Base-by-base conservation (phyloP, 2,888 invertebrate species). In the Tipula lateralis region DNA sequence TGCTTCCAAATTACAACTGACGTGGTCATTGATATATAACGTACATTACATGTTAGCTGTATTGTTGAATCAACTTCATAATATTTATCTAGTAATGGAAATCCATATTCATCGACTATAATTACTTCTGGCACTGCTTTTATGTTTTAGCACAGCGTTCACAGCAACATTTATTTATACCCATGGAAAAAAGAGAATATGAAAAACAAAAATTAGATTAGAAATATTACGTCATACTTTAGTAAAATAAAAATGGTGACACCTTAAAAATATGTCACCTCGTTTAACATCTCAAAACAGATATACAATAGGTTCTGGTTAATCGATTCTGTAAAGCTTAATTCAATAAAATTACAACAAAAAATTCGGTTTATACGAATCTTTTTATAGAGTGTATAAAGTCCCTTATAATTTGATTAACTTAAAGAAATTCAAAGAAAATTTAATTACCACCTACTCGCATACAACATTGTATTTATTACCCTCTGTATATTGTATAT, bases 51-150 rank as follows among this genome's bases (percentile, higher is more conserved):
- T 66, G 91, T 91, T 85, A 92, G 88, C 86, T 92, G 92, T 84
- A 92, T 90, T 29, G 92, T 92, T 85, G 92, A 92, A 87, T 92
- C 92, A 50, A 91, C 91, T 88, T 92, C 92, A 87, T 92, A 92
- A 87, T 91, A 91, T 87, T 92, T 91, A 87, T 92, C 92, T 86
- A 90, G 90, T 84, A 92, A 88, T 39, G 91, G 90, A 86, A 91
- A 89, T 2, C 92, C 92, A 85, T 91, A 90, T 86, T 92, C 91
- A 87, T 92, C 92, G 83, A 91, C 90, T 86, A 92, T 92, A 88
- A 91, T 90, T 85, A 92, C 92, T 87, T 92, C 91, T 19, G 92
- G 92, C 83, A 92, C 92, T 92, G 87, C 2, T 84, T 84, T 84
- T 34, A 83, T 34, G 83, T 34, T 82, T 82, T 82, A 66, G 66